Evolutionary conservation across 2,888 invertebrate genomes (phyloP).

Genomic region (Biston stratarius): DNA sequence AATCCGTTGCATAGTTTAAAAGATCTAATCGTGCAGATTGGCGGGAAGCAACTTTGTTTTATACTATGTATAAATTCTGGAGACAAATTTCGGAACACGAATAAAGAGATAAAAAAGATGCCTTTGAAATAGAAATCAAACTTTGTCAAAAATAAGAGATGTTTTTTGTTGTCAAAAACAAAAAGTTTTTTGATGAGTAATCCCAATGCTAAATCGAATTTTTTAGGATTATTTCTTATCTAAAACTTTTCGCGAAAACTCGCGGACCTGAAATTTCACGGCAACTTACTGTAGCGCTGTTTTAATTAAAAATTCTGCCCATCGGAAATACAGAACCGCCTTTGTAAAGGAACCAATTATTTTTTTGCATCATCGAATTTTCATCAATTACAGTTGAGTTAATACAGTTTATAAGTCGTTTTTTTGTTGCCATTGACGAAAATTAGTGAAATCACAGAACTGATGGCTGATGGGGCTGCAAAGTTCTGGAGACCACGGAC

Average conservation of each 20-base stretch:
- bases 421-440: constrained; percentile 56
- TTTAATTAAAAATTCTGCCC: constrained; percentile 56
- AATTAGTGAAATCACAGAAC: constrained; percentile 30
- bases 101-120: too few relatives aligned
- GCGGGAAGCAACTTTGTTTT: background rate
- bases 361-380: constrained; percentile 77
- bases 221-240: constrained; percentile 3
- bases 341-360: constrained; percentile 78
- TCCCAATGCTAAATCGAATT: background rate
- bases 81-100: background rate
- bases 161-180: too few relatives aligned
- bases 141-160: background rate
- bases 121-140: background rate
- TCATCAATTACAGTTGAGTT: constrained; percentile 70
- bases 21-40: too few relatives aligned
- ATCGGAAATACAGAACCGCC: constrained; percentile 67
- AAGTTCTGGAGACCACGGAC: too few relatives aligned
- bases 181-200: background rate
- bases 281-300: constrained; percentile 16
- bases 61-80: background rate
- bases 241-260: constrained; percentile 19
- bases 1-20: too few relatives aligned
- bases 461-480: too few relatives aligned
- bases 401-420: constrained; percentile 62
- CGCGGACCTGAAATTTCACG: constrained; percentile 20